Evolutionary conservation across 2,888 invertebrate genomes (phyloP), one percentile per base, ranked within the genome.

Genomic region (Keiferia lycopersicella): DNA sequence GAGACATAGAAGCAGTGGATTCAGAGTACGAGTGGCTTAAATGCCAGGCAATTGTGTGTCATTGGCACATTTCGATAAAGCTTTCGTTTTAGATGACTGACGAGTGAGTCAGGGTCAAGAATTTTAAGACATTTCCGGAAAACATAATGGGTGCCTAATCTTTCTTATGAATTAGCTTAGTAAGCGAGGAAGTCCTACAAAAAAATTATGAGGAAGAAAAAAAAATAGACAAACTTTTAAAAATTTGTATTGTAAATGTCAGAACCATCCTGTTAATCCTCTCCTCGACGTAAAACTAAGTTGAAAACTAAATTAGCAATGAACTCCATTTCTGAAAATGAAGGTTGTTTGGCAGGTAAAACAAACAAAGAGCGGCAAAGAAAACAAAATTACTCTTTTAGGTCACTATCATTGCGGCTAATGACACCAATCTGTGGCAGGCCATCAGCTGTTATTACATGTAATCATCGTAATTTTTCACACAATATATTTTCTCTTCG

Each of bases 381-480:
- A 85, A 84, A 86, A 84, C 80, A 83, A 85, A 85, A 87, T 83
- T 82, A 84, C 83, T 80, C 81, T 83, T 84, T 82, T 81, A 82
- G 86, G 84, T 83, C 84, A 87, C 84, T 85, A 88, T 87, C 86
- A 86, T 85, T 85, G 84, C 80, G 80, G 79, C 80, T 91, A 91
- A 91, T 91, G 91, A 90, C 75, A 87, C 86, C 88, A 88, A 88
- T 86, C 87, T 84, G 78, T 80, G 81, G 78, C 82, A 81, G 81
- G 69, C 80, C 80, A 53, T 84, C 78, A 80, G 72, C 79, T 81
- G 83, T 90, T 88, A 91, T 89, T 90, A 88, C 81, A 84, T 80
- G 87, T 89, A 91, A 91, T 90, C 90, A 89, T 89, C 84, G 88
- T 89, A 88, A 91, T 91, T 91, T 91, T 91, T 91, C 90, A 91